Base-by-base conservation (phyloP, 2,888 invertebrate species). In the Seladonia tumulorum region DNA sequence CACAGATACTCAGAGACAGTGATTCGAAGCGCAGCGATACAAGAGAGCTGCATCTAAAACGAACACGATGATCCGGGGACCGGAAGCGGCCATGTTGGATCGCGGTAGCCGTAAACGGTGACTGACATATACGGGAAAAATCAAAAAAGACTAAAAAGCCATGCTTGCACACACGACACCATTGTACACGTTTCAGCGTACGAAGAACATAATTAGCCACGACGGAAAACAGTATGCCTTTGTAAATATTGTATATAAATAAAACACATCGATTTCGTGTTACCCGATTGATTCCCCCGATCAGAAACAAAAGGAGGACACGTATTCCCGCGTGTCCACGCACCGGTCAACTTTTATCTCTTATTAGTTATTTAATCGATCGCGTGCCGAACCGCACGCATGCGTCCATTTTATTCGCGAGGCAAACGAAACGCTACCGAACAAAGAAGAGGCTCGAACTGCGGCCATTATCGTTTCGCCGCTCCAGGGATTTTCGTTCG, bases 241-340 rank as follows among this genome's bases (percentile, higher is more conserved):
- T 94, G 94, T 94, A 94, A 93, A 94, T 94, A 94, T 93, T 94
- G 94, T 94, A 94, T 91, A 94, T 94, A 94, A 94, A 94, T 93
- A 92, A 93, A 93, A 94, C 92, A 93, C 93, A 93, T 91, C 90
- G 90, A 91, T 93, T 92, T 93, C 91, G 90, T 90, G 90, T 90
- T 90, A 90, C 73, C 39, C 80, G 35, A 0, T 42, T 73, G 35
- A 29, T 29, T 66, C 16, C 63, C 63, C 63, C 53, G 53, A 49
- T 49, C 49, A 53, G 29, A 53, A 22, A 53, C 53, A 18, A 2
- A 53, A 53, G 8, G 22, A 53, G 2, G 22, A 22, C 49, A 49
- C 49, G 22, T 22, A 22, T 53, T 8, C 53, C 53, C 22, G 53
- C 22, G 53, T 53, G 22, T 49, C 2, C 49, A 49, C 22, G 22